Conservation (phyloP, 1,140 invertebrate genomes). For the Laupala kohalensis region DNA sequence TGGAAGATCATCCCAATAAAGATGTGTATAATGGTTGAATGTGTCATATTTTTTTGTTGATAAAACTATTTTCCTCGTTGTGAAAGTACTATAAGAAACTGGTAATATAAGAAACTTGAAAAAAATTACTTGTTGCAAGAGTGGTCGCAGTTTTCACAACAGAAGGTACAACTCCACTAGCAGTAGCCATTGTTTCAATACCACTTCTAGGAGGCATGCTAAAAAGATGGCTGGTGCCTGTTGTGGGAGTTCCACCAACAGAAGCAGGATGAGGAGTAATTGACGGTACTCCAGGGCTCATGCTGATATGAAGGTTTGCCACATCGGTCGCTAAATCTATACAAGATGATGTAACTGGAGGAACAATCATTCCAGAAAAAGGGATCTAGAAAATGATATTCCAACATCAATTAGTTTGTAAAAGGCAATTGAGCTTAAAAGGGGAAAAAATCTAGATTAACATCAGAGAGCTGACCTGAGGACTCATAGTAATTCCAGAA, state of each 20-base stretch:
- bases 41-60: too few relatives aligned
- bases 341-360: neutral
- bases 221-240: constrained; percentile 10
- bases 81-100: neutral
- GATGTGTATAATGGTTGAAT: too few relatives aligned
- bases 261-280: constrained; percentile 17
- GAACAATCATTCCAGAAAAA: neutral
- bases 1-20: too few relatives aligned
- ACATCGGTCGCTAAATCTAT: neutral
- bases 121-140: constrained; percentile 16
- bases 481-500: neutral
- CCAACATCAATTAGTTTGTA: too few relatives aligned
- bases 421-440: too few relatives aligned
- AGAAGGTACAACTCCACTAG: constrained; percentile 19
- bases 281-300: neutral
- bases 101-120: neutral
- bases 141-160: constrained; percentile 16
- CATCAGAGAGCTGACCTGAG: too few relatives aligned
- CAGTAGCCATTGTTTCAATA: constrained; percentile 15
- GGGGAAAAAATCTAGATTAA: too few relatives aligned
- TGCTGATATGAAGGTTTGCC: constrained; percentile 1
- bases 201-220: constrained; percentile 17
- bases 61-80: too few relatives aligned
- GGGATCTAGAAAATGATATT: neutral
- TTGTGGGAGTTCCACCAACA: constrained; percentile 16